A percentile compares a stretch with the other conserved stretches of the same genome.
Evolutionary conservation across 2,888 invertebrate genomes (phyloP).

Genomic region (Apamea sordens): DNA sequence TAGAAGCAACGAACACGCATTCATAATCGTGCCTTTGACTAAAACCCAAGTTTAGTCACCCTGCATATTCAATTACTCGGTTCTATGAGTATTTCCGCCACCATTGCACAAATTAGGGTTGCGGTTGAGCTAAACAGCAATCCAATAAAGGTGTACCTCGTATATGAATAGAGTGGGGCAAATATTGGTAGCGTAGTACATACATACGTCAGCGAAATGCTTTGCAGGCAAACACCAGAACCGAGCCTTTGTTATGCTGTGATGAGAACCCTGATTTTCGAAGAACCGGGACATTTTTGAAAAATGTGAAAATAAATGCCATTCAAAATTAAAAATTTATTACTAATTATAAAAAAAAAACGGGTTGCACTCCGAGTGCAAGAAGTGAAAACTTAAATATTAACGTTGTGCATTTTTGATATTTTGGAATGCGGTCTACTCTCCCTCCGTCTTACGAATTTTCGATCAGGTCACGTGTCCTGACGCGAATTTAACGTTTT

Average conservation of each 20-base stretch:
- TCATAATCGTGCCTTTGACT: no score
- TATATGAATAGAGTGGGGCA: slow-evolving; percentile 38
- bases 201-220: slow-evolving; percentile 23
- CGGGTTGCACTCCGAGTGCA: no score
- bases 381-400: no score
- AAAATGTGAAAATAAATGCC: no score
- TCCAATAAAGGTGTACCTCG: slow-evolving; percentile 27
- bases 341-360: no score
- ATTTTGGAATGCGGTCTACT: no score
- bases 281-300: not conserved
- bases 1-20: not conserved
- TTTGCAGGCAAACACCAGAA: slow-evolving; percentile 44
- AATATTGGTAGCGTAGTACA: slow-evolving; percentile 16
- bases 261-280: slow-evolving; percentile 17
- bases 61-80: not conserved
- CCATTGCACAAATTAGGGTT: slow-evolving; percentile 31
- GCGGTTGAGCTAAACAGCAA: slow-evolving; percentile 34
- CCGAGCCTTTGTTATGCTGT: slow-evolving; percentile 22
- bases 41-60: not conserved
- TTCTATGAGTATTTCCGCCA: not conserved
- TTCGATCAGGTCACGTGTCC: no score
- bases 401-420: no score
- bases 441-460: no score
- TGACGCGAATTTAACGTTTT: no score
- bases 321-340: no score